Conservation (phyloP, 2,797 vertebrate genomes). For the Arrhamphus sclerolepis region DNA sequence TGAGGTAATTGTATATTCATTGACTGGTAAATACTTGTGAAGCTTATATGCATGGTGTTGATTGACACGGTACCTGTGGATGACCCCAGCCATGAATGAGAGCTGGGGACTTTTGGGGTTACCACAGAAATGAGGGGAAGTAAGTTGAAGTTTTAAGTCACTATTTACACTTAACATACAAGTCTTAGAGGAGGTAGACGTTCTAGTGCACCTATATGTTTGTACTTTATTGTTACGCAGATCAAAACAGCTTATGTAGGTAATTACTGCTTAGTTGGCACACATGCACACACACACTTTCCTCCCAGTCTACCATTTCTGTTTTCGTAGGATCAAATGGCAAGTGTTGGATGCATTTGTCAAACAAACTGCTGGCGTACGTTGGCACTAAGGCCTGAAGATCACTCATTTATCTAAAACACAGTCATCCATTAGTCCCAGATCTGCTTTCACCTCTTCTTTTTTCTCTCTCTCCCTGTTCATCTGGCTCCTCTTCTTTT, state of each 20-base stretch:
- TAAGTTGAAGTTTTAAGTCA: constrained; percentile 12
- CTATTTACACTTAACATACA: constrained; percentile 28
- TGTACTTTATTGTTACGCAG: constrained; percentile 57
- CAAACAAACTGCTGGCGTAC: constrained; percentile 59
- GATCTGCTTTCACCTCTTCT: constrained; percentile 76
- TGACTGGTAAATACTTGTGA: constrained; percentile 1
- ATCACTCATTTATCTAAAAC: constrained; percentile 68
- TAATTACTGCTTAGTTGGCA: constrained; percentile 36
- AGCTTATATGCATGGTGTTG: constrained; percentile 31
- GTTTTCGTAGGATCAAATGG: constrained; percentile 68
- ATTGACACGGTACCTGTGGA: constrained; percentile 38
- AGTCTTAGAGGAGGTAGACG: background rate
- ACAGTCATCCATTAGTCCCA: constrained; percentile 71
- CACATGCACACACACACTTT: constrained; percentile 32
- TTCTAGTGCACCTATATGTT: constrained; percentile 28
- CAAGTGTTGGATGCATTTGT: constrained; percentile 69
- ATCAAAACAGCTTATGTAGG: constrained; percentile 57
- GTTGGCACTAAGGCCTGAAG: constrained; percentile 53
- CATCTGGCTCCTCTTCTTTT: constrained; percentile 34
- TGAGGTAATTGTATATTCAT: background rate
- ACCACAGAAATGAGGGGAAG: constrained; percentile 25
- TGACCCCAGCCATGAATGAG: constrained; percentile 33
- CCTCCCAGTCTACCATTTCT: constrained; percentile 54
- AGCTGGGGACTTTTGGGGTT: constrained; percentile 15
- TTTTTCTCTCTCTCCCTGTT: constrained; percentile 36